Evolutionary conservation across 2,797 vertebrate genomes (phyloP).

Genomic region (Pseudomugil gertrudae): DNA sequence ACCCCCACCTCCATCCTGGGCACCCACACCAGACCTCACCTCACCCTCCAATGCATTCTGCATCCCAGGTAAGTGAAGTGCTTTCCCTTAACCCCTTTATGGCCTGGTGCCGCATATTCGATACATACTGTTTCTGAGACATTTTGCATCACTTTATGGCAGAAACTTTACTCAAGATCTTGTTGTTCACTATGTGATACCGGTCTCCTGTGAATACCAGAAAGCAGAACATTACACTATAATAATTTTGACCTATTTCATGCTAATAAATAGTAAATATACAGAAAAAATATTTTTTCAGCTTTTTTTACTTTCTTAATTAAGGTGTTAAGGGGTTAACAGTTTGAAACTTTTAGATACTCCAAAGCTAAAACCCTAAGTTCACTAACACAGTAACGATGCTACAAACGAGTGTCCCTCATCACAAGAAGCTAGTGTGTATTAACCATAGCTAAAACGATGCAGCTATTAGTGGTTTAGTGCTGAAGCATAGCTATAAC

Average conservation of each 20-base stretch:
- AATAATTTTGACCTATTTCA: no score
- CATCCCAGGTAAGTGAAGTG: conserved; percentile 89
- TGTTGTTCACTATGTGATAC: no score
- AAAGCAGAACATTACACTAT: no score
- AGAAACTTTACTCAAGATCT: no score
- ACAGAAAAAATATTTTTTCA: no score
- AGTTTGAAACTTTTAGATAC: conserved; percentile 42
- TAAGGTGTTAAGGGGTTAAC: no score
- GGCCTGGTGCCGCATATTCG: no score
- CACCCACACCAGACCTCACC: conserved; percentile 94
- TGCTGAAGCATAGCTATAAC: conserved; percentile 43
- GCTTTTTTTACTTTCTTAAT: no score
- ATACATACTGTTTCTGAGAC: no score
- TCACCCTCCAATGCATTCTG: conserved; percentile 92
- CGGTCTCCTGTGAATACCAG: no score
- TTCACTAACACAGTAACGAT: conserved; percentile 62
- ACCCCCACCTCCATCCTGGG: conserved; percentile 90
- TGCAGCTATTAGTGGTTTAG: conserved; percentile 58
- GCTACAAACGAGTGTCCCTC: conserved; percentile 43
- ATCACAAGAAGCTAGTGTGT: conserved; percentile 19
- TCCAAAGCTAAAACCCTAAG: conserved; percentile 35
- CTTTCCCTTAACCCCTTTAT: conserved; percentile 11
- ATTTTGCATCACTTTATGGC: no score
- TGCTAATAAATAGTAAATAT: no score
- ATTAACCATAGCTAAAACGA: conserved; percentile 44